Evolutionary conservation across 2,888 invertebrate genomes (phyloP), one percentile per base, ranked within the genome.

Genomic region (Seladonia tumulorum): DNA sequence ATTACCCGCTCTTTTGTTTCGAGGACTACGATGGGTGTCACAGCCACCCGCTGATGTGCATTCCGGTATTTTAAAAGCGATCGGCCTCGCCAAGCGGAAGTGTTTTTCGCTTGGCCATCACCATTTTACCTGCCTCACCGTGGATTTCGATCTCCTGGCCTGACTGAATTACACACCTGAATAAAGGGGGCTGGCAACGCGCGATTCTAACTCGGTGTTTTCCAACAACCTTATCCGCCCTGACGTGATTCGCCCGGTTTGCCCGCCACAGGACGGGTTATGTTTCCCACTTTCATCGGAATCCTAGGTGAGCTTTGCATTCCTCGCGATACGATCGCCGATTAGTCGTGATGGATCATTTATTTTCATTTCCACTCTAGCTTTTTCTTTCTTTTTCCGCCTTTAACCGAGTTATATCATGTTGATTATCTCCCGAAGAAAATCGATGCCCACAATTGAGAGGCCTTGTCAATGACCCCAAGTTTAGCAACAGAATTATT

Each of bases 251-350:
- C 83, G 82, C 86, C 89, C 90, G 86, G 87, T 90, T 90, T 88
- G 88, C 92, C 93, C 93, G 93, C 92, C 92, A 94, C 93, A 93
- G 89, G 93, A 95, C 96, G 96, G 96, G 96, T 96, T 96, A 96
- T 96, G 96, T 96, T 96, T 96, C 96, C 96, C 95, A 97, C 97
- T 96, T 97, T 96, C 96, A 97, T 97, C 96, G 96, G 96, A 95
- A 97, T 97, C 96, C 96, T 97, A 97, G 96, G 97, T 97, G 96
- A 96, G 96, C 96, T 92, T 91, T 92, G 57, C 39, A 7, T 70
- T 77, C 35, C 16, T 35, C n/a, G 5, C 16, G 25, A 68, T 42
- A 18, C 29, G 42, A 77, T 60, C 63, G 14, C 47, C 47, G 42
- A 73, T 35, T 0, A 68, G 16, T 47, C 18, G 47, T n/a, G 39